Evolutionary conservation across 1,140 invertebrate genomes (phyloP), one percentile per base, ranked within the genome.

Genomic region (Drosophila sp.): DNA sequence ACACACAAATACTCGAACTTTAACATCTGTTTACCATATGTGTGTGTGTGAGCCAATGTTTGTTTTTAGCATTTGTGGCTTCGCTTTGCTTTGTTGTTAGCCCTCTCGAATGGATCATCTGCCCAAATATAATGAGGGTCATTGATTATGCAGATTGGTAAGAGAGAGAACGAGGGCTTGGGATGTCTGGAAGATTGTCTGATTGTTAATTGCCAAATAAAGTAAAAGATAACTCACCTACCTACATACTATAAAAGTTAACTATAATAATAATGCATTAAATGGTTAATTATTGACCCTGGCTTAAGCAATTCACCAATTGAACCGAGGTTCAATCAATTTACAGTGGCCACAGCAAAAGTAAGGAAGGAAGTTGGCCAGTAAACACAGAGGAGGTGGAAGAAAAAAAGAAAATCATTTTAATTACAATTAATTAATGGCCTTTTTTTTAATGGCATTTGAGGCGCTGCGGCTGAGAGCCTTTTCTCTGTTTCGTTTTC

Each of bases 361-460:
- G 60, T 54, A 47, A 54, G 1, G 44, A 8, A 44, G 29, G 50
- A 25, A n/a, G n/a, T 4, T 41, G 50, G 23, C 29, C 47, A 40
- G 35, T 38, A 30, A 30, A 33, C 40, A 17, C 17, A 17, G 17
- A 54, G 62, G 23, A 64, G 41, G 57, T 60, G 44, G 68, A 67
- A 3, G 25, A 6, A 11, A 65, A 68, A 50, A 30, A 11, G 63
- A 78, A 87, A 86, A 87, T 83, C 66, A 80, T 82, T 89, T 89
- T 89, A 89, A 89, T 84, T 84, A 78, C 84, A 77, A 89, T 89
- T 84, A 89, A 89, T 89, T 89, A 89, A 89, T 89, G 84, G 40
- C 69, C 69, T 80, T 64, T 50, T 75, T 89, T 89, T 84, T 84
- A 78, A 75, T 80, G 66, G 67, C 62, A 65, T 62, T 67, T 58